Conservation (phyloP, 2,113 vertebrate species). For the Phalacrocorax pelagicus region DNA sequence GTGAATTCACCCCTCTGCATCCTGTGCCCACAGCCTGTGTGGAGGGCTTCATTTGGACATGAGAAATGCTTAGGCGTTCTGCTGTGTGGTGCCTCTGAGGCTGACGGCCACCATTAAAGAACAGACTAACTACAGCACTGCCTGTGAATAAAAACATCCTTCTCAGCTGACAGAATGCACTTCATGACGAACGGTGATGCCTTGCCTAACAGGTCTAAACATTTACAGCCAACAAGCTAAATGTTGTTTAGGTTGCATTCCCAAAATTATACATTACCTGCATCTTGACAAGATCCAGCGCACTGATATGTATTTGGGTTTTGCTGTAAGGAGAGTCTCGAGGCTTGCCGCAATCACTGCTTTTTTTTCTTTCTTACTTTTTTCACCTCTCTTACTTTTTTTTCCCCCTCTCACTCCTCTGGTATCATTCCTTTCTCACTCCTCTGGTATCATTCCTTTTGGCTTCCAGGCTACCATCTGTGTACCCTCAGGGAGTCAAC, state of each 20-base stretch:
- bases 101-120: background rate
- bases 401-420: background rate
- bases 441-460: background rate
- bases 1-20: background rate
- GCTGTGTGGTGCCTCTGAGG: background rate
- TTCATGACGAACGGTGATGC: background rate
- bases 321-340: background rate
- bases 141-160: background rate
- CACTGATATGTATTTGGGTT: background rate
- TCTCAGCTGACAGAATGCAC: background rate
- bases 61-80: background rate
- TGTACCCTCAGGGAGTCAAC: slow-evolving; percentile 30
- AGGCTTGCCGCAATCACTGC: background rate
- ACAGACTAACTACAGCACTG: background rate
- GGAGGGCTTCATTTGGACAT: background rate
- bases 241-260: slow-evolving; percentile 6
- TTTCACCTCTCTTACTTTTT: background rate
- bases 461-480: slow-evolving; percentile 54
- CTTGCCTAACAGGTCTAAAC: background rate
- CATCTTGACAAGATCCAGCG: slow-evolving; percentile 33
- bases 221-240: background rate
- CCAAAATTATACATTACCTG: slow-evolving; percentile 17
- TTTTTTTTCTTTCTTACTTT: background rate
- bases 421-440: background rate
- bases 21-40: background rate